Percentiles rank a stretch among this genome's conserved stretches.
These are phyloP conservation scores for Syndactyla subalaris DNA, from an alignment of 2,797 vertebrate species.

Conservation along the genomic window DNA sequence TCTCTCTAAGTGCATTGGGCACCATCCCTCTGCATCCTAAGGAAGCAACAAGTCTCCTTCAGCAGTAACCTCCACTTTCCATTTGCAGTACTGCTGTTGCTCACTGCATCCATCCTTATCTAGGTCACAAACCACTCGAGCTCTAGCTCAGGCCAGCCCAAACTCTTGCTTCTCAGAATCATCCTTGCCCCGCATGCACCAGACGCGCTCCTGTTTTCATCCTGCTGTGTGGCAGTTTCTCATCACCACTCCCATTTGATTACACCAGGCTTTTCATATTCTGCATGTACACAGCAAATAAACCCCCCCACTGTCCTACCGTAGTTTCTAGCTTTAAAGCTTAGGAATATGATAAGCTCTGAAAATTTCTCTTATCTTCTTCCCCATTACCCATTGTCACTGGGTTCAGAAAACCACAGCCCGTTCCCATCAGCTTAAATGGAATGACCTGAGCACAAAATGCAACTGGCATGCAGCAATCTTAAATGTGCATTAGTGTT, in stretches of 20 bases:
- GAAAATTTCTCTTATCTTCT: background rate
- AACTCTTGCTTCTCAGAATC: background rate
- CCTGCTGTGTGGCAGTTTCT: fast-evolving
- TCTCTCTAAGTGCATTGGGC: background rate
- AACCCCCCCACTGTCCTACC: fast-evolving
- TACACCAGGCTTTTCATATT: background rate
- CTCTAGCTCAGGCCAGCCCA: background rate
- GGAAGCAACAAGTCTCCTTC: background rate
- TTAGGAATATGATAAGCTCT: background rate
- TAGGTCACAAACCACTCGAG: background rate
- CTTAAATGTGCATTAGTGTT: background rate
- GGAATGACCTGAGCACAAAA: background rate
- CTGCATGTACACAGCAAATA: background rate
- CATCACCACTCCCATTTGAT: background rate
- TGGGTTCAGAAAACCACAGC: background rate
- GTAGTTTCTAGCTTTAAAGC: background rate
- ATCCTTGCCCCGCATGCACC: background rate
- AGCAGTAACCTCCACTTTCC: background rate
- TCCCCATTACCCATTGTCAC: background rate
- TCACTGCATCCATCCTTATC: background rate
- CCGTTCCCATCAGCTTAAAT: background rate
- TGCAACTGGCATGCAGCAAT: background rate
- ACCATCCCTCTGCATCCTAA: background rate
- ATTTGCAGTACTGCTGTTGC: background rate
- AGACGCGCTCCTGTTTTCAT: background rate